Evolutionary conservation across 2,888 invertebrate species (phyloP).

Genomic region (Pycnomerus fuliginosus): DNA sequence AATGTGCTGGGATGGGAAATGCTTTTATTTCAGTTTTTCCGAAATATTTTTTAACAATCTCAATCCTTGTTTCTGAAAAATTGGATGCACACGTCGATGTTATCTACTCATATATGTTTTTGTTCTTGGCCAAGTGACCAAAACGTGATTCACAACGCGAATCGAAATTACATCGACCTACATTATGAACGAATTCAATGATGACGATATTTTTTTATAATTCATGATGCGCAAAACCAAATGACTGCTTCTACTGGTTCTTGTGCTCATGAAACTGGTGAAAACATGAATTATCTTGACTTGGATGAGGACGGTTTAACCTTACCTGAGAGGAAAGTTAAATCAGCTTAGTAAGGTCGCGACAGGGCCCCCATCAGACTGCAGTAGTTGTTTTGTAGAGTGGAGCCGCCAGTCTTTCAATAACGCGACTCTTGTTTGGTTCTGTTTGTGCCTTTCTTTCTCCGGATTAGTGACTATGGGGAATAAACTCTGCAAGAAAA

Average conservation of each 20-base stretch:
- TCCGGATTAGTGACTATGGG: slow-evolving; percentile 39
- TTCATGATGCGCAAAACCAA: slow-evolving; percentile 2
- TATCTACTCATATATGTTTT: background rate
- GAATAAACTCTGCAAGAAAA: slow-evolving; percentile 50
- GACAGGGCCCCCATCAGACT: slow-evolving; percentile 17
- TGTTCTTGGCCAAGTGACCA: slow-evolving; percentile 13
- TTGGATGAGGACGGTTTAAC: slow-evolving; percentile 26
- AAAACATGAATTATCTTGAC: background rate
- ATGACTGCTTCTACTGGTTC: background rate
- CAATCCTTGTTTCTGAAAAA: no score
- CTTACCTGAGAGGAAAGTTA: slow-evolving; percentile 30
- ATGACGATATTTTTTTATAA: slow-evolving; percentile 12
- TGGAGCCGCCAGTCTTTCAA: slow-evolving; percentile 15
- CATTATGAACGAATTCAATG: slow-evolving; percentile 2
- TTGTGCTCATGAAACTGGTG: background rate
- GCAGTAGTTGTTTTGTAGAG: slow-evolving; percentile 11
- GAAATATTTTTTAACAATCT: no score
- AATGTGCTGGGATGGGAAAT: no score
- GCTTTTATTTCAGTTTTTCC: no score
- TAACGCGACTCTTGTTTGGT: slow-evolving; percentile 16
- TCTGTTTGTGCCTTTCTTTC: slow-evolving; percentile 7
- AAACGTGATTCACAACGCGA: slow-evolving; percentile 15
- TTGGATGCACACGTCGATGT: no score
- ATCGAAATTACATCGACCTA: slow-evolving; percentile 19
- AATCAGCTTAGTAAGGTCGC: slow-evolving; percentile 22